Base-by-base conservation (phyloP, 2,113 vertebrate species). In the Ameiurus melas region DNA sequence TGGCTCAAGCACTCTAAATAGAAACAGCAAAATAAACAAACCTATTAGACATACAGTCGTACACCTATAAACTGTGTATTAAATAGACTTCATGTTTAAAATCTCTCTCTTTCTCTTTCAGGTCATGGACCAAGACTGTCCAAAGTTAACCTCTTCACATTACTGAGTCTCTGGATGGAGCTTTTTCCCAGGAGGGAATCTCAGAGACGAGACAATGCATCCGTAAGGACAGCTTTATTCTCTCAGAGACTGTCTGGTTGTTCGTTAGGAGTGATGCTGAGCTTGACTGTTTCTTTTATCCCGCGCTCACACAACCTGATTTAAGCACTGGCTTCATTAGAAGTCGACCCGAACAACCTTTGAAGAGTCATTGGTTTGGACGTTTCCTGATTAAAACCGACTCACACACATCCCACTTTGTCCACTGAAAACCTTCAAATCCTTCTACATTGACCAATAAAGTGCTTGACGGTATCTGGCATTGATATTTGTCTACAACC, bases 151-250 rank as follows among this genome's bases (percentile, higher is more conserved):
- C 95, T 99, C 79, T 98, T 98, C 88, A 99, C 97, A 39, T 91
- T 99, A 87, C 90, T 99, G 90, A 98, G 97, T 90, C 94, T 99
- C 84, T 99, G 98, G 98, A 98, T 99, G 98, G 98, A 99, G 90
- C 94, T 97, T 68, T 99, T 98, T 85, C 97, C 98, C 47, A 95
- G 93, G 0, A 79, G 89, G 36, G 91, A 94, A 71, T 85, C 92
- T 8, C 91, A 90, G 22, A 88, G 91, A 0, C 78, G 85, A 39
- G 95, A 91, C 82, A 92, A 94, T 92, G 95, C 95, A 92, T 8
- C 27, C 66, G 92, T 93, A 78, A 88, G 88, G 85, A 68, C n/a
- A 53, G 4, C 53, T 12, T 71, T 33, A 30, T 87, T 33, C 36
- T 78, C 25, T 36, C n/a, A 62, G 51, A 47, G 12, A 58, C 8